Evolutionary conservation across 2,888 invertebrate genomes (phyloP).

Genomic region (Orchestes rusci): DNA sequence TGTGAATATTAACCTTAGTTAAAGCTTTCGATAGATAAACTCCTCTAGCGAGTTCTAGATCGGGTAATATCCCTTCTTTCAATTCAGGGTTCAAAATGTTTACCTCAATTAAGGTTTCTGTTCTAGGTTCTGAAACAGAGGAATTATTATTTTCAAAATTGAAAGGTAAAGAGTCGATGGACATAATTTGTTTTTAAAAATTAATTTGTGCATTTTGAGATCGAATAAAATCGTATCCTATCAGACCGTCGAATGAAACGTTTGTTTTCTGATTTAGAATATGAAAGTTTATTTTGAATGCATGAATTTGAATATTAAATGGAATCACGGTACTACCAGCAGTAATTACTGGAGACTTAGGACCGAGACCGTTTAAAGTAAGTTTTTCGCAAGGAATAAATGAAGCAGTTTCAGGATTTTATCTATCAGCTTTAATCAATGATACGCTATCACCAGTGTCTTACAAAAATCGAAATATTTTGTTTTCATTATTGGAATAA

Average conservation of each 20-base stretch:
- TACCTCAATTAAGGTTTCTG: too few relatives aligned
- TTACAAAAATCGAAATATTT: too few relatives aligned
- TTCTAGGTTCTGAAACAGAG: too few relatives aligned
- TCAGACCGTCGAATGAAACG: constrained; percentile 1
- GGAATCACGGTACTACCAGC: background rate
- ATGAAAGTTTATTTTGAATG: background rate
- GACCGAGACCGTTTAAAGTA: background rate
- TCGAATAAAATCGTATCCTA: constrained; percentile 1
- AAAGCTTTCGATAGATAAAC: background rate
- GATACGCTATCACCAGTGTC: constrained; percentile 1
- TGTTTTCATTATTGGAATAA: too few relatives aligned
- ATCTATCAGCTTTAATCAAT: background rate
- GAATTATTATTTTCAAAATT: too few relatives aligned
- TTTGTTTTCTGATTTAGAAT: background rate
- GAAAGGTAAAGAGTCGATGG: too few relatives aligned
- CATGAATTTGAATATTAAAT: background rate
- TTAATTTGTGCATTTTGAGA: background rate
- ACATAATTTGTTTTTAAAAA: too few relatives aligned
- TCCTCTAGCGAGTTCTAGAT: too few relatives aligned
- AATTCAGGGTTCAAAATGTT: too few relatives aligned
- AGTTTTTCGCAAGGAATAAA: background rate
- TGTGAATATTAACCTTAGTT: too few relatives aligned
- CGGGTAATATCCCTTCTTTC: too few relatives aligned
- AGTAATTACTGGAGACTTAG: background rate
- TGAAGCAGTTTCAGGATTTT: background rate